Percentiles rank a stretch among this genome's conserved stretches.
phyloP scores from a whole-genome alignment of 2,113 vertebrate genomes.

The Corythornis vintsioides region DNA sequence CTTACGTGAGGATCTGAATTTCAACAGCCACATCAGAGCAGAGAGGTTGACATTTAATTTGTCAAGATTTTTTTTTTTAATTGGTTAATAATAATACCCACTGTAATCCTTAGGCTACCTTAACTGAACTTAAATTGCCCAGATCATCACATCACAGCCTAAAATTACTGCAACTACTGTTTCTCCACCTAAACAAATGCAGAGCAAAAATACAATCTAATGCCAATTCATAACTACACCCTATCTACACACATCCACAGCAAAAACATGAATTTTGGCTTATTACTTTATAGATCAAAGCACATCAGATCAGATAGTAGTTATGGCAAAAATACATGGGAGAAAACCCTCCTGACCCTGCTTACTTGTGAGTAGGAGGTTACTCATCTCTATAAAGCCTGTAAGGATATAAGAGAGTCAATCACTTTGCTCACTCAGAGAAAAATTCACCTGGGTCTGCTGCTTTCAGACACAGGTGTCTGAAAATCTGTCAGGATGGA shows the following conservation, averaged over 20 bases:
- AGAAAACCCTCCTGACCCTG: background rate
- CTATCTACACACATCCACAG: accelerated
- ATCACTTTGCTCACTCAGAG: background rate
- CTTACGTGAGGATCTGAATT: conserved; percentile 37
- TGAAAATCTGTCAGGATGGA: background rate
- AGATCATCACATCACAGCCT: background rate
- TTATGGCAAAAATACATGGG: background rate
- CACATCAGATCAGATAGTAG: background rate
- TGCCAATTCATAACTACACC: background rate
- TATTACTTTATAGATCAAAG: background rate
- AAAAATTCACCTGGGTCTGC: background rate
- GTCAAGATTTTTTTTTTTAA: conserved; percentile 8
- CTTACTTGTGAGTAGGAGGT: background rate
- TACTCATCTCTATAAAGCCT: background rate
- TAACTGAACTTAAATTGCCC: background rate
- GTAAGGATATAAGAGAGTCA: background rate
- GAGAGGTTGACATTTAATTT: conserved; percentile 47
- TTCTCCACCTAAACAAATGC: background rate
- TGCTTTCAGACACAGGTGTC: background rate
- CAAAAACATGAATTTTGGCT: background rate
- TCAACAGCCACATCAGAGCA: background rate
- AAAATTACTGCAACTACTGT: background rate
- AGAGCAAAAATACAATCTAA: background rate
- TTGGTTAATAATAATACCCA: conserved; percentile 8
- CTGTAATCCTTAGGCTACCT: background rate